Evolutionary conservation across 1,140 invertebrate genomes (phyloP).

Genomic region (Sinella curviseta): DNA sequence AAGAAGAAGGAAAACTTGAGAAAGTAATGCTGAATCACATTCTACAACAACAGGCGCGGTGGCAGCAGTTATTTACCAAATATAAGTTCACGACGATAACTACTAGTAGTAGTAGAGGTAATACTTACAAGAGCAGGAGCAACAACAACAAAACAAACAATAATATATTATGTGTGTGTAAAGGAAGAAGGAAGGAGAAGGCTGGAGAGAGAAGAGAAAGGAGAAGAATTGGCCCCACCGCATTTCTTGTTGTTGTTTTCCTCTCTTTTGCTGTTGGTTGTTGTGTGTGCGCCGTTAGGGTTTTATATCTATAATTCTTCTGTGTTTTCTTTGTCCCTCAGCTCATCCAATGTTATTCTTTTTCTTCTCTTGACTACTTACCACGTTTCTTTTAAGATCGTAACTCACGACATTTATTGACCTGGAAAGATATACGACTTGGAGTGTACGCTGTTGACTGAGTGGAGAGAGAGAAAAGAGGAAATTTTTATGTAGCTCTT

Average conservation of each 20-base stretch:
- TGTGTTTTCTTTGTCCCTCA: slow-evolving; percentile 3
- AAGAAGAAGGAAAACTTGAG: slow-evolving; percentile 1
- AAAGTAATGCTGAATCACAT: slow-evolving; percentile 16
- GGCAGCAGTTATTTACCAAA: not conserved
- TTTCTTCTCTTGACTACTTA: not conserved
- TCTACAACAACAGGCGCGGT: not conserved
- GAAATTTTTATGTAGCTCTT: not conserved
- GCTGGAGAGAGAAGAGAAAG: not conserved
- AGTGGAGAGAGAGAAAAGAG: not conserved
- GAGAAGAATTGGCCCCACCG: not conserved
- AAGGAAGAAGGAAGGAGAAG: too few relatives aligned
- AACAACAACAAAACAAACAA: not conserved
- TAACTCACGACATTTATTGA: slow-evolving; percentile 22
- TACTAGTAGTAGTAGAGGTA: not conserved
- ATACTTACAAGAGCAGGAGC: not conserved
- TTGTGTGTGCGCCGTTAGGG: not conserved
- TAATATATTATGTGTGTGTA: not conserved
- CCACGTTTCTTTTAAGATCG: not conserved
- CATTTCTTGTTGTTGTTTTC: not conserved
- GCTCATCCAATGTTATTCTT: slow-evolving; percentile 4
- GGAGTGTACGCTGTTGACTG: not conserved
- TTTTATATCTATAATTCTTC: not conserved
- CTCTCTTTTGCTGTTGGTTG: not conserved
- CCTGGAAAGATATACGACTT: slow-evolving; percentile 13
- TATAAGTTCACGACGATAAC: not conserved